Conservation (phyloP, 2,888 invertebrate genomes). For the Pardosa pseudoannulata region DNA sequence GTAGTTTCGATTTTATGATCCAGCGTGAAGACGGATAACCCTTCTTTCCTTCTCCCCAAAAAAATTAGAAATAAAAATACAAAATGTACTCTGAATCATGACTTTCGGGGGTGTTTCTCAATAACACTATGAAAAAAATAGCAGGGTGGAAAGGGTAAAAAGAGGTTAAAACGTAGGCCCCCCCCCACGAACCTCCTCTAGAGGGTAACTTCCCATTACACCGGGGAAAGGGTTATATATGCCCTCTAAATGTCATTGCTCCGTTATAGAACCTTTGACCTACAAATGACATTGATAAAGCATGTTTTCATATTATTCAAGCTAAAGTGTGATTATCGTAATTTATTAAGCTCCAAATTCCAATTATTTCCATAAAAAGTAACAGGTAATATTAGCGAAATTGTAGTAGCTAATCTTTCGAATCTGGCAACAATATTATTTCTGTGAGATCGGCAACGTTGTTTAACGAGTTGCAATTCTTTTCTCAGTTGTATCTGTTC, state of each 20-base stretch:
- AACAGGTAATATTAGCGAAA: not conserved
- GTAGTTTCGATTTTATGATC: constrained; percentile 17
- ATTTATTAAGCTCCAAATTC: not conserved
- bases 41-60: constrained; percentile 1
- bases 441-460: too few species aligned
- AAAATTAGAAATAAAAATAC: constrained; percentile 33
- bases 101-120: constrained; percentile 49
- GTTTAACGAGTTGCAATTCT: too few species aligned
- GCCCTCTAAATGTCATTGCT: constrained; percentile 64
- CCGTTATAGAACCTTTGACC: constrained; percentile 35
- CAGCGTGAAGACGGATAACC: not conserved
- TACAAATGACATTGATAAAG: constrained; percentile 61
- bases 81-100: constrained; percentile 26
- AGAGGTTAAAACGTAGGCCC: constrained; percentile 11
- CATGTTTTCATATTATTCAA: not conserved
- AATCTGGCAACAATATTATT: too few species aligned
- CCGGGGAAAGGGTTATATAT: constrained; percentile 59
- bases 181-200: not conserved
- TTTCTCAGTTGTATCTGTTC: too few species aligned
- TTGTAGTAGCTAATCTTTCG: too few species aligned
- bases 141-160: constrained; percentile 15
- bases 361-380: not conserved
- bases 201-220: not conserved
- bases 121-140: constrained; percentile 21
- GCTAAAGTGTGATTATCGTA: not conserved